Conservation (phyloP, 2,797 vertebrate species). For the Mareca strepera region DNA sequence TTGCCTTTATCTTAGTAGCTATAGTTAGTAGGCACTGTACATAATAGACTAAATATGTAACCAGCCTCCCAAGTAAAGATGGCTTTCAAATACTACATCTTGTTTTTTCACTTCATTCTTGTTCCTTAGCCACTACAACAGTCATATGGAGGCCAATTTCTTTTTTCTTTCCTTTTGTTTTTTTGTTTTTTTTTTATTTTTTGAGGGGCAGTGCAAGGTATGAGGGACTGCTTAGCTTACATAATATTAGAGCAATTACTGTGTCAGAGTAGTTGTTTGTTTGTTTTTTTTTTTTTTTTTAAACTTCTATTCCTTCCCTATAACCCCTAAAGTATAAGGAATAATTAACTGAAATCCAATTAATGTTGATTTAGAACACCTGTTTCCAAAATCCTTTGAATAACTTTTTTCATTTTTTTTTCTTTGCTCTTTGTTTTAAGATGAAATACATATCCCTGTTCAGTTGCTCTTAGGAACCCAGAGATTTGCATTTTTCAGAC, state of each 20-base stretch:
- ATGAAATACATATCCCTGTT: slow-evolving; percentile 79
- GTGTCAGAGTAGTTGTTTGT: slow-evolving; percentile 70
- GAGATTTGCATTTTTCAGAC: slow-evolving; percentile 77
- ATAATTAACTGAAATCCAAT: slow-evolving; percentile 85
- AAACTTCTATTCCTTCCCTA: slow-evolving; percentile 57
- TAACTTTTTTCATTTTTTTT: slow-evolving; percentile 76
- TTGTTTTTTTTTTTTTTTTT: neutral
- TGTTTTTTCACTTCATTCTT: neutral
- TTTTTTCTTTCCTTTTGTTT: neutral
- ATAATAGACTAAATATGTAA: neutral
- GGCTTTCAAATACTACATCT: neutral
- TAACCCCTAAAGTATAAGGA: slow-evolving; percentile 78
- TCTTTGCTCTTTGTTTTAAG: slow-evolving; percentile 77
- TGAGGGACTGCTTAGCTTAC: slow-evolving; percentile 39
- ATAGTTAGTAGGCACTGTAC: neutral
- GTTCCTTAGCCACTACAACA: neutral
- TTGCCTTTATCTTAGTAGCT: neutral
- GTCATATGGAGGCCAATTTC: slow-evolving; percentile 27
- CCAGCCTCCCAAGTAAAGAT: neutral
- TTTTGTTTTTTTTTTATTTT: neutral
- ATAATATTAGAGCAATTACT: slow-evolving; percentile 73
- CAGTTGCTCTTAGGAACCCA: slow-evolving; percentile 69
- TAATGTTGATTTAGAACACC: slow-evolving; percentile 82
- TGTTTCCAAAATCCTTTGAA: slow-evolving; percentile 82
- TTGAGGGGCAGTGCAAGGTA: neutral